Evolutionary conservation across 1,140 invertebrate species (phyloP).

Genomic region (Brachystomella parvula): DNA sequence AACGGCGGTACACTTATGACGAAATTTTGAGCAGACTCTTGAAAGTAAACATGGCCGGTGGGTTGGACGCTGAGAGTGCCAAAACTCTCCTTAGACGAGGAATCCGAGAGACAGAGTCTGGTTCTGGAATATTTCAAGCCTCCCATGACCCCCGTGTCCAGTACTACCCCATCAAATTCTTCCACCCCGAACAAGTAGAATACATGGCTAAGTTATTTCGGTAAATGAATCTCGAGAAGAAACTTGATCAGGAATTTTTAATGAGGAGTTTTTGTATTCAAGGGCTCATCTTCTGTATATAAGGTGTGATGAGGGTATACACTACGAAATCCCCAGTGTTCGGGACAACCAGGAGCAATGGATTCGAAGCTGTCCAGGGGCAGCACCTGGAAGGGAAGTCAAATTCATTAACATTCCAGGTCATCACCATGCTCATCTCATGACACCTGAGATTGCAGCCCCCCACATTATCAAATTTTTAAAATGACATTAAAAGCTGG

Average conservation of each 20-base stretch:
- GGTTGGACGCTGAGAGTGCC: conserved; percentile 22
- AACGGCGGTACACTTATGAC: conserved; percentile 26
- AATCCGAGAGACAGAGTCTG: conserved; percentile 18
- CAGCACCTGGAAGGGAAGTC: conserved; percentile 7
- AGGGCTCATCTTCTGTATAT: conserved; percentile 31
- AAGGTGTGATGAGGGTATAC: conserved; percentile 24
- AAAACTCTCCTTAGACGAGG: conserved; percentile 31
- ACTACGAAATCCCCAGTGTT: conserved; percentile 25
- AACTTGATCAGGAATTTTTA: not conserved
- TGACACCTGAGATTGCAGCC: conserved; percentile 17
- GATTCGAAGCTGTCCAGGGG: not conserved
- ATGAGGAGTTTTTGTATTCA: not conserved
- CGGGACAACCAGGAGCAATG: conserved; percentile 21
- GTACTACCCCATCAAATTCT: conserved; percentile 22
- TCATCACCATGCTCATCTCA: conserved; percentile 30
- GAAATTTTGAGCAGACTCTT: conserved; percentile 28
- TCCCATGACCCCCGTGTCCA: conserved; percentile 35
- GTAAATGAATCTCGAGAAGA: conserved; percentile 11
- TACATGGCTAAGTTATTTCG: conserved; percentile 26
- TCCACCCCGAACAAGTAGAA: conserved; percentile 21
- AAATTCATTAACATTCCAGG: conserved; percentile 20
- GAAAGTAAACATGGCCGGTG: conserved; percentile 22
- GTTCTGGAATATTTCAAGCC: conserved; percentile 24
- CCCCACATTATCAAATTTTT: conserved; percentile 22
- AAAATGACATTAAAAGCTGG: too few relatives aligned